A percentile compares a stretch with the other conserved stretches of the same genome.
phyloP scores from a whole-genome alignment of 2,888 invertebrate genomes.

The Catocala nupta region DNA sequence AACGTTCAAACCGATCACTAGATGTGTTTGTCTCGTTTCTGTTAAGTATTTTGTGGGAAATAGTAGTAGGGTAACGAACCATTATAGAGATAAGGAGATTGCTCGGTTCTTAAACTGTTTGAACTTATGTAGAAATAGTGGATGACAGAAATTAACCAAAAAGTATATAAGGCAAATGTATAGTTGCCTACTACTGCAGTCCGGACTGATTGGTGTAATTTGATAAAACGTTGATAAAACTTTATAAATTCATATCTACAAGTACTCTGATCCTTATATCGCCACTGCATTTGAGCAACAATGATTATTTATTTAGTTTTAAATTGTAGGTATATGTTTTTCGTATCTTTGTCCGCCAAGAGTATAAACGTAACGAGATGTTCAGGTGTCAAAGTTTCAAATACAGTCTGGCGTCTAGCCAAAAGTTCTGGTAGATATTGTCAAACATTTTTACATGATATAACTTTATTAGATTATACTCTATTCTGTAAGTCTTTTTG shows the following conservation, averaged over 20 bases:
- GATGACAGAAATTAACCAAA: too few relatives aligned
- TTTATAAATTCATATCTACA: too few relatives aligned
- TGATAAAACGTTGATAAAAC: too few relatives aligned
- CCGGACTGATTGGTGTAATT: too few relatives aligned
- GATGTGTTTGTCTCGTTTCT: constrained; percentile 25
- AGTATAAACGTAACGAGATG: constrained; percentile 38
- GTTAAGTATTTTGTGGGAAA: constrained; percentile 3
- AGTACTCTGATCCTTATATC: too few relatives aligned
- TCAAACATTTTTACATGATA: not conserved
- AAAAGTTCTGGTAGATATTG: constrained; percentile 24
- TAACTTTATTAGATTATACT: not conserved
- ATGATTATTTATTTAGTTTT: too few relatives aligned
- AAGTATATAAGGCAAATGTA: too few relatives aligned
- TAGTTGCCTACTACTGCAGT: too few relatives aligned
- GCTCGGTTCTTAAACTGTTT: not conserved
- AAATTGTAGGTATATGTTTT: not conserved
- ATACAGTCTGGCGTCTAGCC: constrained; percentile 46
- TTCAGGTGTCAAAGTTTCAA: constrained; percentile 41
- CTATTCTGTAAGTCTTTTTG: not conserved
- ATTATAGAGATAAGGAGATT: not conserved
- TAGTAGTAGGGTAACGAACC: constrained; percentile 1
- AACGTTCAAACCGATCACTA: constrained; percentile 47
- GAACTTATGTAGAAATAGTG: not conserved
- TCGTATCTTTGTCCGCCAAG: not conserved
- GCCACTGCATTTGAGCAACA: too few relatives aligned